Conservation (phyloP, 2,797 vertebrate genomes). For the Chiloscyllium punctatum region DNA sequence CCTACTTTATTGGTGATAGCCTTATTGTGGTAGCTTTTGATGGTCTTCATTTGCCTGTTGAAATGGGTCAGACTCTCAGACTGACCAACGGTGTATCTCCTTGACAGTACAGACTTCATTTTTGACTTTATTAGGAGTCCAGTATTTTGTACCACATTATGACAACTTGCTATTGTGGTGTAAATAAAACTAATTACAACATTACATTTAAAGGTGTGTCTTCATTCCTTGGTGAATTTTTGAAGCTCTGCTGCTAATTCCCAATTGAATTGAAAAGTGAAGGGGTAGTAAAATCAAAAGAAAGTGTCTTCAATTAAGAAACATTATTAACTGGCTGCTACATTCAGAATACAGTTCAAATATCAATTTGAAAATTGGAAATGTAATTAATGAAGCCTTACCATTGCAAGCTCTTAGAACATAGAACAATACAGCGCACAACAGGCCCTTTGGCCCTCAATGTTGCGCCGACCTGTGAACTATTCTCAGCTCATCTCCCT, state of each 20-base stretch:
- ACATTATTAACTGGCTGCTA: neutral
- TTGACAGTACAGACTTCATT: conserved; percentile 54
- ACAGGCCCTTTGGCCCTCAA: no score
- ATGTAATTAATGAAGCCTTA: neutral
- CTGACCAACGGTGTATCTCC: conserved; percentile 57
- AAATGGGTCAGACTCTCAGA: conserved; percentile 49
- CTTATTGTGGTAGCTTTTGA: conserved; percentile 44
- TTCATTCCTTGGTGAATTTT: neutral
- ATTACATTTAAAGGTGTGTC: conserved; percentile 23
- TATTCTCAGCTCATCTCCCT: no score
- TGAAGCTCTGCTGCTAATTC: neutral
- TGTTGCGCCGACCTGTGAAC: no score
- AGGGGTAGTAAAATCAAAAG: neutral
- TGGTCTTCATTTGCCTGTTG: conserved; percentile 52
- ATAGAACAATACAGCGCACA: no score
- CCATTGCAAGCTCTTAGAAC: neutral
- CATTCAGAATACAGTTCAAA: neutral
- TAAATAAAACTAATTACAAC: conserved; percentile 62
- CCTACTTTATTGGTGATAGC: conserved; percentile 43
- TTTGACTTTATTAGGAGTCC: conserved; percentile 63
- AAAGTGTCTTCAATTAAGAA: neutral
- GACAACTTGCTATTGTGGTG: conserved; percentile 70
- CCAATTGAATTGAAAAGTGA: neutral
- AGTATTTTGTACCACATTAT: conserved; percentile 67
- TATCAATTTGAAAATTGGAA: neutral